These are phyloP conservation scores for Callimorpha dominula DNA, from an alignment of 2,888 invertebrate species.

Conservation along the genomic window DNA sequence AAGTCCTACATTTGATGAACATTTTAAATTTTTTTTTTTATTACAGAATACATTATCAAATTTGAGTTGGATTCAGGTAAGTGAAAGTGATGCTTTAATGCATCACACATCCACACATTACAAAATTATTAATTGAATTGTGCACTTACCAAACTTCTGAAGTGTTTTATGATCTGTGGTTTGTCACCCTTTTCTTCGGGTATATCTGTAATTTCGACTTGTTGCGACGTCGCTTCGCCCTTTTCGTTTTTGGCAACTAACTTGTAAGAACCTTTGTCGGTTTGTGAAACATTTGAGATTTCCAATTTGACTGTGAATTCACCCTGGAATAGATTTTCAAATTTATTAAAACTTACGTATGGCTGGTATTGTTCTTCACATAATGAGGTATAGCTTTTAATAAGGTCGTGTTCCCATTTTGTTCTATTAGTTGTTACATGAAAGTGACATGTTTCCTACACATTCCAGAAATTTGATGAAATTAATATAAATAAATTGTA, in stretches of 20 bases:
- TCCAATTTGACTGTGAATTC: slow-evolving; percentile 96
- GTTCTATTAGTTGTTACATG: no score
- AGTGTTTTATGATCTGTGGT: slow-evolving; percentile 92
- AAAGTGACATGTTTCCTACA: no score
- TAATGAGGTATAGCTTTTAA: background rate
- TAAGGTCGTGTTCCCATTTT: background rate
- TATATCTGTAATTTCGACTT: slow-evolving; percentile 94
- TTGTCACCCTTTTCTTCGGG: slow-evolving; percentile 93
- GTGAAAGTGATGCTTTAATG: background rate
- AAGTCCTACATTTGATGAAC: no score
- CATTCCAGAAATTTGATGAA: background rate
- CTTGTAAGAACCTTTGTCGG: slow-evolving; percentile 96
- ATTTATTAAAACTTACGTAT: background rate
- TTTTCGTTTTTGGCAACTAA: slow-evolving; percentile 97
- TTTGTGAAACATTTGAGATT: slow-evolving; percentile 93
- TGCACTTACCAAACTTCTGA: slow-evolving; percentile 90
- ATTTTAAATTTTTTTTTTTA: no score
- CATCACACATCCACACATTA: background rate
- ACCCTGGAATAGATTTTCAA: slow-evolving; percentile 84
- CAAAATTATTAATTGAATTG: background rate
- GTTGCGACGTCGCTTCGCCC: slow-evolving; percentile 96
- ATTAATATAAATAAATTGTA: background rate
- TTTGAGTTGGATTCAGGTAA: background rate
- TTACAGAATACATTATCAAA: background rate
- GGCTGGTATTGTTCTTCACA: background rate